Base-by-base conservation (phyloP, 2,113 vertebrate species). In the Rhodinocichla rosea region DNA sequence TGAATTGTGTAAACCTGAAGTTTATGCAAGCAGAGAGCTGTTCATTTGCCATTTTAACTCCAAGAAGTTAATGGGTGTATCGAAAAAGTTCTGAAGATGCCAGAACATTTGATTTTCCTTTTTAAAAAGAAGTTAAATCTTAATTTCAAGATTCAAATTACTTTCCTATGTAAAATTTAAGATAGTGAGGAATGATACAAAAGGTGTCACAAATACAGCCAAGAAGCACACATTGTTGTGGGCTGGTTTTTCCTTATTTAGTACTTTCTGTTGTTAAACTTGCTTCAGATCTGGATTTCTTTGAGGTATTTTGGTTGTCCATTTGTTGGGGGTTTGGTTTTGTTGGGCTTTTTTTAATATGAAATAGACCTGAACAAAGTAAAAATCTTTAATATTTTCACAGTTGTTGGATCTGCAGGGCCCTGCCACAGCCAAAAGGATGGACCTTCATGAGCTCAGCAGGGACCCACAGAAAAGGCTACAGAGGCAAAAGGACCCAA, bases 251-350 rank as follows among this genome's bases (percentile, higher is more conserved):
- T 63, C 12, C 4, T 50, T 70, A 13, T 12, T 67, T 57, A 6
- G 22, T 55, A 9, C 10, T 40, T 84, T 10, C 14, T 62, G 11
- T 23, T 45, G 19, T 37, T 62, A 70, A 53, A 79, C 10, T 11
- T 63, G 17, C 11, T 57, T 83, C 22, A 50, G 6, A 44, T 60
- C 15, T 65, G 22, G 7, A 6, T 0, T 4, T 0, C 7, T 11
- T 17, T 11, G 33, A 24, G 7, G 4, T 9, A 14, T 30, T 82
- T 68, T 30, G 16, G 39, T 53, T 17, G 8, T 39, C 53, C 59
- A 2, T 59, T 73, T 42, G 17, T 42, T 37, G 12, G 33, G 27
- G 5, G 6, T 32, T 42, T 86, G 44, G 21, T 20, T 74, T 53
- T 42, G 14, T 40, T 40, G 14, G 6, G 4, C 4, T 50, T 27